Evolutionary conservation across 2,113 vertebrate species (phyloP).

Genomic region (Butastur rufipennis): DNA sequence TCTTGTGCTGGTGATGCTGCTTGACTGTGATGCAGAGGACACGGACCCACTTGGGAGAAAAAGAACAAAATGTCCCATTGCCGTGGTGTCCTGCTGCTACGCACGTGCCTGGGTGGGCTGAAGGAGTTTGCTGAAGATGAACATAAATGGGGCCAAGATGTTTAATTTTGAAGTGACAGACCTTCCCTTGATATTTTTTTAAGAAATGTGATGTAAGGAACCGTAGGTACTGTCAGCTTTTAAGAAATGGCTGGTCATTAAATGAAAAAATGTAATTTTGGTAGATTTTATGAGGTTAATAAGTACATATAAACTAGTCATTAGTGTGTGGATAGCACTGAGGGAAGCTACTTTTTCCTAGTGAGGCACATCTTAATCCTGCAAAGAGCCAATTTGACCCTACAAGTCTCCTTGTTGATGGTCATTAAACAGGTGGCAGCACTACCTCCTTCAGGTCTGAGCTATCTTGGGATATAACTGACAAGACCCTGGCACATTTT

Average conservation of each 20-base stretch:
- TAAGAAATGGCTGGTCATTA: background rate
- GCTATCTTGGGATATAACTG: background rate
- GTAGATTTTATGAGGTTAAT: background rate
- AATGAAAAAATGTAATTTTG: background rate
- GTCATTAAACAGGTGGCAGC: background rate
- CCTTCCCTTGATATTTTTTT: background rate
- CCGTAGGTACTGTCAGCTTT: background rate
- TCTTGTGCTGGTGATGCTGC: background rate
- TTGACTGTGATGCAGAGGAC: background rate
- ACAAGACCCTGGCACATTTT: background rate
- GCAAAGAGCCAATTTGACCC: background rate
- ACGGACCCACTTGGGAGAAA: background rate
- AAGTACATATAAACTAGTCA: background rate
- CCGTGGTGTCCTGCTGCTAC: background rate
- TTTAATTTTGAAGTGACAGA: background rate
- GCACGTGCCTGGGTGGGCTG: no score
- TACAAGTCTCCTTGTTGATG: background rate
- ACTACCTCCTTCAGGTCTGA: background rate
- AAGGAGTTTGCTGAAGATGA: background rate
- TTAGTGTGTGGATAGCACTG: background rate
- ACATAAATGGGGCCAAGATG: background rate
- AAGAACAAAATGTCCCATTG: background rate
- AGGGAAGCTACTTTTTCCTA: background rate
- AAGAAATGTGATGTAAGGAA: background rate
- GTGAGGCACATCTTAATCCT: background rate